A percentile compares a stretch with the other conserved stretches of the same genome.
Evolutionary conservation across 2,888 invertebrate species (phyloP).

Genomic region (Proisotoma minuta): DNA sequence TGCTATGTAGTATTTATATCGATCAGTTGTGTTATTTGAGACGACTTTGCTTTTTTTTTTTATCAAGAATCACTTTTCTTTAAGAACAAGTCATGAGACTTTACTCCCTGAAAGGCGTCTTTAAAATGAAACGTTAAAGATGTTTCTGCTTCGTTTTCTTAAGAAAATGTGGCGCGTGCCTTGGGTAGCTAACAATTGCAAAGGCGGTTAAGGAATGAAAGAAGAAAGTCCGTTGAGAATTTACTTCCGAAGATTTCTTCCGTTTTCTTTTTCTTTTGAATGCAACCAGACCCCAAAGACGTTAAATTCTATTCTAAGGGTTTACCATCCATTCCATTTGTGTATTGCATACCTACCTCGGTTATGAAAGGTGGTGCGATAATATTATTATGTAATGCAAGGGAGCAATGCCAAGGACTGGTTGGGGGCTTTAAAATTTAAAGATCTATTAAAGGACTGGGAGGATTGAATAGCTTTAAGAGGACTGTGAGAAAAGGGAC

Average conservation of each 20-base stretch:
- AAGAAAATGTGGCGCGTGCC: too few species aligned
- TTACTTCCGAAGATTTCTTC: conserved; percentile 4
- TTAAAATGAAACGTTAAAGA: not conserved
- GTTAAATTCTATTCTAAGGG: not conserved
- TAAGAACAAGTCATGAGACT: too few species aligned
- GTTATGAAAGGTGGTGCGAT: not conserved
- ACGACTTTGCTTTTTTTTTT: not conserved
- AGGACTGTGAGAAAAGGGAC: too few species aligned
- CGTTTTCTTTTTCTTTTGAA: conserved; percentile 4
- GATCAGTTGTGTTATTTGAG: not conserved
- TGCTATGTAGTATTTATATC: not conserved
- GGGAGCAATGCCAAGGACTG: not conserved
- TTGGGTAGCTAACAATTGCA: too few species aligned
- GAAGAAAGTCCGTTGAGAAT: not conserved
- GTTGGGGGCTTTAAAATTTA: not conserved
- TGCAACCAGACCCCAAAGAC: conserved; percentile 4
- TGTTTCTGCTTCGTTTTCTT: not conserved
- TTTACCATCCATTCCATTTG: not conserved
- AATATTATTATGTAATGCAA: not conserved
- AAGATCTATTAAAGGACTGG: not conserved
- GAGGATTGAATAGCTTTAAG: too few species aligned
- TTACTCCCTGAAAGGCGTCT: too few species aligned
- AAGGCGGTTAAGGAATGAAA: conserved; percentile 1
- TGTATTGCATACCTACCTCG: not conserved
- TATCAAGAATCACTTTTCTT: not conserved